Evolutionary conservation across 1,140 invertebrate species (phyloP), one percentile per base, ranked within the genome.

Genomic region (Listronotus bonariensis): DNA sequence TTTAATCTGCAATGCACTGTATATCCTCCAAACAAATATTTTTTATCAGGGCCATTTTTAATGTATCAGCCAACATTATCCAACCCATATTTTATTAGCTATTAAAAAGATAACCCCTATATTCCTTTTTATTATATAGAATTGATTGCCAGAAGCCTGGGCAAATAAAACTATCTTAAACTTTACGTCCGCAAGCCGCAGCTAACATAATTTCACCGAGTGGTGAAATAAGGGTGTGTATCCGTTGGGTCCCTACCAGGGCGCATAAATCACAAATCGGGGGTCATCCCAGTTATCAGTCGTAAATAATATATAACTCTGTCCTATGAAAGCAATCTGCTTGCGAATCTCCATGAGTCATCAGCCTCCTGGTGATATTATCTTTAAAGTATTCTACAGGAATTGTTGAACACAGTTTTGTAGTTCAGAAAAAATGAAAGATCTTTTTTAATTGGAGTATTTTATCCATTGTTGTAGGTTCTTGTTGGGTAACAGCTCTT

Each of bases 151-250:
- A 18, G 53, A 18, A 36, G 53, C 41, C 53, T 43, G 53, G 41
- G 40, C 53, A 43, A 56, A 56, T 43, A 43, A 56, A 56, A 56
- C 53, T 56, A 56, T 56, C 53, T 56, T 42, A 56, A 56, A 56
- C 53, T 56, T 56, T 56, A 56, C 14, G 38, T 20, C 38, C 53
- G n/a, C 26, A 43, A 43, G 41, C 41, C 12, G 53, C 53, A 40
- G 20, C 42, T 43, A 56, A 43, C 38, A 43, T 56, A 56, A 56
- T 40, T 56, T 15, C 18, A 20, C 20, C 15, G 40, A 34, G 36
- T n/a, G 52, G 12, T n/a, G 10, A 54, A 54, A 54, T 12, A 15
- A 41, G 53, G 53, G 53, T 43, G 53, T 43, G 40, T 38, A 42
- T 18, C 34, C 34, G 34, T 8, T 36, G 34, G 34, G 34, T 36